Conservation (phyloP, 2,888 invertebrate genomes). For the Cryptocephalus primarius region DNA sequence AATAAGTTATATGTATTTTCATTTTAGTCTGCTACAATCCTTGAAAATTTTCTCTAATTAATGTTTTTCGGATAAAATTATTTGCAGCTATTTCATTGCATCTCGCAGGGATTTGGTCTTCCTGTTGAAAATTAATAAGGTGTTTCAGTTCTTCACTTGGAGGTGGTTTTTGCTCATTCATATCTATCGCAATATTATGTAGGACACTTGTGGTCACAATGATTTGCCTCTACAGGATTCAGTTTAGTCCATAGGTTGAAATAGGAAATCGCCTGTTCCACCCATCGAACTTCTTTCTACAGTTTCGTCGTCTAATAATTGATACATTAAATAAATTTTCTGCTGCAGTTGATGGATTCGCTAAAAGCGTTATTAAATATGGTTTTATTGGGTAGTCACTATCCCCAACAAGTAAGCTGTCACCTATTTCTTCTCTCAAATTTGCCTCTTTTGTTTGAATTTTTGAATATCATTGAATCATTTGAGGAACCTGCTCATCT, state of each 20-base stretch:
- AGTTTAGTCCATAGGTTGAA: neutral
- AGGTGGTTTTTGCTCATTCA: neutral
- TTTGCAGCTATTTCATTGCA: no score
- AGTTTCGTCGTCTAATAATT: conserved; percentile 14
- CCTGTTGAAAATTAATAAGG: no score
- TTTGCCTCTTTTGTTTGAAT: neutral
- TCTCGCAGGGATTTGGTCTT: no score
- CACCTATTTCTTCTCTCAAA: conserved; percentile 10
- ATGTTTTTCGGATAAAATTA: no score
- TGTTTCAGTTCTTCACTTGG: no score
- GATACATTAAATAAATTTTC: conserved; percentile 14
- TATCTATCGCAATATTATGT: neutral
- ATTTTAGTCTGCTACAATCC: no score
- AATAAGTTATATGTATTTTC: no score
- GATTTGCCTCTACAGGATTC: neutral
- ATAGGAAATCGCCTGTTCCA: conserved; percentile 2
- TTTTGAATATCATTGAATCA: conserved; percentile 8
- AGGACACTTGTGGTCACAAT: neutral
- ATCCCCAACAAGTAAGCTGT: conserved; percentile 15
- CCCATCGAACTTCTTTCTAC: conserved; percentile 16
- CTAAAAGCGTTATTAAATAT: conserved; percentile 15
- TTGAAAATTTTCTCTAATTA: no score
- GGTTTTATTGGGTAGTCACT: conserved; percentile 18
- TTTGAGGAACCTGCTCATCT: conserved; percentile 21
- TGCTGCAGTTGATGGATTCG: conserved; percentile 4